Evolutionary conservation across 2,888 invertebrate genomes (phyloP), one percentile per base, ranked within the genome.

Genomic region (Melanotus villosus): DNA sequence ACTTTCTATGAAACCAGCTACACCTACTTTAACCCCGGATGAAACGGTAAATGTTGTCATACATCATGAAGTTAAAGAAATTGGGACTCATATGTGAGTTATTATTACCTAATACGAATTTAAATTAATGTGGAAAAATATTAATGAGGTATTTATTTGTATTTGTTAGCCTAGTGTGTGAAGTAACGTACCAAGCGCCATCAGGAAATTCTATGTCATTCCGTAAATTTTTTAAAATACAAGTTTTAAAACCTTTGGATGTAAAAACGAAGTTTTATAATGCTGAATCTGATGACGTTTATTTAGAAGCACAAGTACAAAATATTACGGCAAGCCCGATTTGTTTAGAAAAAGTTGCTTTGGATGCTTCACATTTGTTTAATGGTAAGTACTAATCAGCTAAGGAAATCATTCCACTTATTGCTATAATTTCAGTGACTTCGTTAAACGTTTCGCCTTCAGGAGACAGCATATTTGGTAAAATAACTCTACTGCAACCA

Each of bases 1-100:
- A 58, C 86, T 99, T 68, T 91, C 94, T 3, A 91, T 92, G 75
- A 89, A 90, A 75, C 85, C 87, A 5, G 84, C 89, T 1, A 88
- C 90, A 5, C 86, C 88, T 0, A 86, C 89, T 77, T 83, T 92
- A 58, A 88, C 88, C 77, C 92, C 96, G 0, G 94, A 95, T 78
- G 92, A 93, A 80, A 97, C 96, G 9, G 89, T 98, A 12, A 97
- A 98, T 86, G 94, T 97, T 86, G 95, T 99, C 32, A 97, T 99
- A 80, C 95, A 97, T 81, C 98, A 99, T 86, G 99, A 99, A 89
- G 98, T 99, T n/a, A 99, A 98, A 85, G 99, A 99, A 87, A 92
- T 97, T 76, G 99, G 99, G 41, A 96, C 97, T 47, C 99, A 99
- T 82, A 98, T 99, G 94, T 95, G 86, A 84, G 89, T 5, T 19